Percentiles rank a stretch among this genome's conserved stretches.
phyloP scores from a whole-genome alignment of 2,113 vertebrate genomes.

The Colistium nudipinnis region DNA sequence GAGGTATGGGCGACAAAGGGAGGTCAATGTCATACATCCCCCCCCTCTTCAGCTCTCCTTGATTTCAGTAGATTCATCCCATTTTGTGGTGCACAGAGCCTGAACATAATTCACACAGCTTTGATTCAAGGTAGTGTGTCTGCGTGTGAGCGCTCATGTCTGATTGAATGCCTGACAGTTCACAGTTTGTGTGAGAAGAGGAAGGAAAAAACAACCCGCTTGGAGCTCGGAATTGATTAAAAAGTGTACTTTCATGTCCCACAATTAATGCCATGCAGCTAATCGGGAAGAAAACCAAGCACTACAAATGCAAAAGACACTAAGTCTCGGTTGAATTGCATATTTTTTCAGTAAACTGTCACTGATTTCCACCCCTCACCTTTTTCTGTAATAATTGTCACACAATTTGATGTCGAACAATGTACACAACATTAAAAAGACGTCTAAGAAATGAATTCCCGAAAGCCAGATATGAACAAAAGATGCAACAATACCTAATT shows the following conservation, averaged over 20 bases:
- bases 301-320: no score
- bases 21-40: conserved; percentile 25
- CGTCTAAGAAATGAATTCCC: background rate
- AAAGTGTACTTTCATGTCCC: conserved; percentile 9
- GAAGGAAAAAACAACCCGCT: background rate
- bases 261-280: no score
- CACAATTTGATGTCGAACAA: background rate
- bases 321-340: no score
- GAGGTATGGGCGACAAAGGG: background rate
- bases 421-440: no score
- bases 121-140: background rate
- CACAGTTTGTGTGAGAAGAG: conserved; percentile 16
- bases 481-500: conserved; percentile 3
- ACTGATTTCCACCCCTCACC: no score
- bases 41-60: conserved; percentile 6
- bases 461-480: background rate
- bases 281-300: no score
- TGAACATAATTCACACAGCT: background rate
- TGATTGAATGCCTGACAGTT: conserved; percentile 27
- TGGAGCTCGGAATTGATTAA: conserved; percentile 21
- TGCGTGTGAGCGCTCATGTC: no score
- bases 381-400: no score
- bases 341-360: no score
- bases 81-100: background rate
- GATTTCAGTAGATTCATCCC: background rate